A percentile compares a stretch with the other conserved stretches of the same genome.
phyloP scores from a whole-genome alignment of 2,797 vertebrate species.

The Pseudocheirus occidentalis region DNA sequence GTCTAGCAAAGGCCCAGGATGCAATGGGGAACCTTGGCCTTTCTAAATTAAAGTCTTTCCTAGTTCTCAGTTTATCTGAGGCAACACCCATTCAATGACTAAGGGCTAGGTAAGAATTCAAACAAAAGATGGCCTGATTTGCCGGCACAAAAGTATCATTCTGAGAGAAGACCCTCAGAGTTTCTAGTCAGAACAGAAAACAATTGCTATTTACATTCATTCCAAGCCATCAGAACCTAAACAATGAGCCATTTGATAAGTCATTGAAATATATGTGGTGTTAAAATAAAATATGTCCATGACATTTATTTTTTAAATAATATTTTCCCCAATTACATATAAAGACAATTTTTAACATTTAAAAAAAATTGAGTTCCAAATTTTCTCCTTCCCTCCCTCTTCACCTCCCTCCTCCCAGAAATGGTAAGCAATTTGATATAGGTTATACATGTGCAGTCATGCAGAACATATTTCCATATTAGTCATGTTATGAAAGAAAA shows the following conservation, averaged over 20 bases:
- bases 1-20: not conserved
- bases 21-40: not conserved
- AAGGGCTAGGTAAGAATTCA: not conserved
- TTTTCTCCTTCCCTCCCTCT: not conserved
- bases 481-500: no score
- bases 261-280: not conserved
- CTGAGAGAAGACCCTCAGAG: not conserved
- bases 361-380: no score
- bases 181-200: not conserved
- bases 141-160: not conserved
- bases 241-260: not conserved
- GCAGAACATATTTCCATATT: no score
- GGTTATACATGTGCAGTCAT: no score
- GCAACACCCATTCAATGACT: not conserved
- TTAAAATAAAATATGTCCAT: not conserved
- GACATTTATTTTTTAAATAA: not conserved
- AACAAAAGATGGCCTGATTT: not conserved
- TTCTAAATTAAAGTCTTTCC: not conserved
- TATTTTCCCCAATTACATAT: not conserved
- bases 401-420: not conserved
- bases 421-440: no score
- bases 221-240: not conserved
- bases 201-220: not conserved
- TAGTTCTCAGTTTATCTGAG: not conserved
- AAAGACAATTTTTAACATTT: not conserved